Conservation (phyloP, 2,888 invertebrate species). For the Drosophila birchii region DNA sequence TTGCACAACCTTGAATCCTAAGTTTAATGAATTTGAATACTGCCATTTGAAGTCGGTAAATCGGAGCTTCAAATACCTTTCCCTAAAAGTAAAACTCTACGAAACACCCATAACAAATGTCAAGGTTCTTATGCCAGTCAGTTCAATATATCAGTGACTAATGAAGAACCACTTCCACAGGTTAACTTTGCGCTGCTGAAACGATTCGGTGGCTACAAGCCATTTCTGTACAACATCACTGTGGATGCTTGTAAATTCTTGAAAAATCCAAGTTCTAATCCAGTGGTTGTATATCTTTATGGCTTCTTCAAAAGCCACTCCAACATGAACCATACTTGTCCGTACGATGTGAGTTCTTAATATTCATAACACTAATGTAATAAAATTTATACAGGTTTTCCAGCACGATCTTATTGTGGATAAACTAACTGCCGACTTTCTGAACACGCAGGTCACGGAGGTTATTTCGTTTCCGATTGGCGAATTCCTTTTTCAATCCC, state of each 20-base stretch:
- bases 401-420: slow-evolving; percentile 32
- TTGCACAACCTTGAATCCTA: slow-evolving; percentile 22
- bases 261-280: background rate
- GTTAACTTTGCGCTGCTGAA: slow-evolving; percentile 18
- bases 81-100: slow-evolving; percentile 9
- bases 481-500: background rate
- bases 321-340: slow-evolving; percentile 23
- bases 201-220: slow-evolving; percentile 21
- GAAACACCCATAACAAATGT: slow-evolving; percentile 9
- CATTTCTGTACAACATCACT: slow-evolving; percentile 39
- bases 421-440: slow-evolving; percentile 17
- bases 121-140: background rate
- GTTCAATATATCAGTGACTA: background rate
- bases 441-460: slow-evolving; percentile 13
- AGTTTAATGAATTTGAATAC: slow-evolving; percentile 22
- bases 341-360: background rate
- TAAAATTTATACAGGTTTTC: background rate
- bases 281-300: background rate
- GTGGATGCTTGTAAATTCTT: slow-evolving; percentile 12
- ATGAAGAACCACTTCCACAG: slow-evolving; percentile 1
- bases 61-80: slow-evolving; percentile 46
- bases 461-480: slow-evolving; percentile 12
- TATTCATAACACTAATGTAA: too few relatives aligned
- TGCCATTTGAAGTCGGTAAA: slow-evolving; percentile 47
- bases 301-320: background rate